A percentile compares a stretch with the other conserved stretches of the same genome.
Evolutionary conservation across 1,140 invertebrate genomes (phyloP).

Genomic region (Drosophila pseudoananassae): DNA sequence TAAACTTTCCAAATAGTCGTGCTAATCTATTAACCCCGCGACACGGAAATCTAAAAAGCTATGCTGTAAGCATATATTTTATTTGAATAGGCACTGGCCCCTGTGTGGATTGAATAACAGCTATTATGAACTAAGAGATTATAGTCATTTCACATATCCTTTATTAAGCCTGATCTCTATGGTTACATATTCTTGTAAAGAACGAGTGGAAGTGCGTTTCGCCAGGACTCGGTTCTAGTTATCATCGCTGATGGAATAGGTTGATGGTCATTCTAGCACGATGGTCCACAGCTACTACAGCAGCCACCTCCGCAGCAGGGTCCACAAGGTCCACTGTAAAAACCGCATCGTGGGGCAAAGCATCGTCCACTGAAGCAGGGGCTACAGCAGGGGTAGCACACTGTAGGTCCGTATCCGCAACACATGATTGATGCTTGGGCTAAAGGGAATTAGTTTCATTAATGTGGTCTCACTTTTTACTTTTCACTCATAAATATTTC

Average conservation of each 20-base stretch:
- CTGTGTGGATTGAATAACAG: no score
- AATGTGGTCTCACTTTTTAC: no score
- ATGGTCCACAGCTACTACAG: slow-evolving; percentile 43
- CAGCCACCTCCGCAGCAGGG: slow-evolving; percentile 41
- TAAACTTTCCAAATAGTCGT: no score
- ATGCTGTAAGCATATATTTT: no score
- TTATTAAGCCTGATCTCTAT: slow-evolving; percentile 18
- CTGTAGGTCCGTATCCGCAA: slow-evolving; percentile 38
- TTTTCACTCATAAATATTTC: background rate
- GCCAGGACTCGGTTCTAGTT: background rate
- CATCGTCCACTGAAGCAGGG: slow-evolving; percentile 45
- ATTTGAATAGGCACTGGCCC: no score
- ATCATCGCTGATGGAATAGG: background rate
- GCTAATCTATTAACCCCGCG: no score
- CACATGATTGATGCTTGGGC: slow-evolving; percentile 20
- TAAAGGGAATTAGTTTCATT: background rate
- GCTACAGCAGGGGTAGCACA: slow-evolving; percentile 41
- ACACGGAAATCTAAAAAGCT: no score
- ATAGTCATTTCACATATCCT: slow-evolving; percentile 2
- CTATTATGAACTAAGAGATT: background rate
- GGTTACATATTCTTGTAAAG: background rate
- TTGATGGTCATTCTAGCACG: slow-evolving; percentile 2
- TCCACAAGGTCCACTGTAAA: slow-evolving; percentile 30
- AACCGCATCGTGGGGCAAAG: slow-evolving; percentile 31
- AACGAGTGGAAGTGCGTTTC: no score